Percentiles rank a stretch among this genome's conserved stretches.
Evolutionary conservation across 2,888 invertebrate genomes (phyloP).

Genomic region (Thera britannica): DNA sequence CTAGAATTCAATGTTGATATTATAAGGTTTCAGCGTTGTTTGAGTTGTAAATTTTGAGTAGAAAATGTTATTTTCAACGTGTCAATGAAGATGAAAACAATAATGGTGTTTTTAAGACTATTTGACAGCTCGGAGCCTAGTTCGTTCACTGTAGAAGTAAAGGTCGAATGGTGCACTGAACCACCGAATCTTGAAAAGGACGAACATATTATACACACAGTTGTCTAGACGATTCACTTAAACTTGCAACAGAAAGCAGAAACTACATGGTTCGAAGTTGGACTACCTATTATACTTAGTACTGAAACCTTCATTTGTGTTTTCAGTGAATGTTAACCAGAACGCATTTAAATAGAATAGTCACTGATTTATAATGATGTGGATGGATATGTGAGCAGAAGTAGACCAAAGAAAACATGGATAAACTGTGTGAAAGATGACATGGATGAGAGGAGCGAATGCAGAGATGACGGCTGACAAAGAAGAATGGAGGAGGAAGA

Average conservation of each 20-base stretch:
- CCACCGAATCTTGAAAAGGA: constrained; percentile 55
- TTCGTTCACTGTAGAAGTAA: constrained; percentile 43
- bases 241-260: constrained; percentile 42
- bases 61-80: no score
- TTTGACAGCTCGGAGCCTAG: constrained; percentile 45
- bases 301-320: not conserved
- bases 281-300: constrained; percentile 28
- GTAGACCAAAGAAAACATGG: no score
- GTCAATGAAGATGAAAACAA: constrained; percentile 14
- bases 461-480: no score
- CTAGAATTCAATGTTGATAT: not conserved
- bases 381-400: no score
- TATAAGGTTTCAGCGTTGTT: not conserved
- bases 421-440: no score
- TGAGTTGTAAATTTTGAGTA: not conserved
- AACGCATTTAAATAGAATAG: not conserved
- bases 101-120: constrained; percentile 42
- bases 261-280: constrained; percentile 20
- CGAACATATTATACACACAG: constrained; percentile 49
- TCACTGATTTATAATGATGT: no score
- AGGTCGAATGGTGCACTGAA: constrained; percentile 65
- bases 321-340: not conserved
- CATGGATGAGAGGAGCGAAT: no score
- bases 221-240: constrained; percentile 56
- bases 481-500: no score